A percentile compares a stretch with the other conserved stretches of the same genome.
Conservation (phyloP, 2,888 invertebrate genomes). For the Sabellastarte sp. region DNA sequence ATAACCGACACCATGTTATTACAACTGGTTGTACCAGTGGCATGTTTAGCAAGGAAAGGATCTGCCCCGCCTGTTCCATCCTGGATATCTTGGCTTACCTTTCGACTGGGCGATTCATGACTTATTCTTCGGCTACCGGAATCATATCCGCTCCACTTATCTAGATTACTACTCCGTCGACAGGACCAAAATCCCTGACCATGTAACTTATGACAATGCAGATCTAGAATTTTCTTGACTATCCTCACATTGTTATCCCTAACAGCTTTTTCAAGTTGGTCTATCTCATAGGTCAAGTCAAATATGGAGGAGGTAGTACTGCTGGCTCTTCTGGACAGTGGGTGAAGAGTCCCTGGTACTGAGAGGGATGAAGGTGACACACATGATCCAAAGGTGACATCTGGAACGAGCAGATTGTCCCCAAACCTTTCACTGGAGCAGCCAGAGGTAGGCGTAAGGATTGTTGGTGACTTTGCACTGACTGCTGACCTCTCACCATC, state of each 20-base stretch:
- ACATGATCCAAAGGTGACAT: conserved; percentile 12
- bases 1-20: not conserved
- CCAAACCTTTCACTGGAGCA: not conserved
- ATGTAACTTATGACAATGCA: conserved; percentile 47
- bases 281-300: conserved; percentile 61
- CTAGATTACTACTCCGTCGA: not conserved
- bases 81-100: not conserved
- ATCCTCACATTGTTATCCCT: conserved; percentile 62
- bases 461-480: conserved; percentile 13
- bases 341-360: conserved; percentile 14
- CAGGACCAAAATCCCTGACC: not conserved
- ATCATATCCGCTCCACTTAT: not conserved
- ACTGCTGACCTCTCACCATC: not conserved
- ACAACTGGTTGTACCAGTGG: not conserved
- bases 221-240: conserved; percentile 62
- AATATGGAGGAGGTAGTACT: conserved; percentile 61
- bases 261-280: conserved; percentile 63
- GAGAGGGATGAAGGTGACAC: conserved; percentile 25
- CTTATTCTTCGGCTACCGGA: not conserved
- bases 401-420: conserved; percentile 23
- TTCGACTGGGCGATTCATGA: not conserved
- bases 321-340: conserved; percentile 34
- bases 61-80: no score
- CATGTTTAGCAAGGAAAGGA: no score
- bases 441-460: conserved; percentile 8